Evolutionary conservation across 1,140 invertebrate genomes (phyloP), one percentile per base, ranked within the genome.

Genomic region (Pissodes strobi): DNA sequence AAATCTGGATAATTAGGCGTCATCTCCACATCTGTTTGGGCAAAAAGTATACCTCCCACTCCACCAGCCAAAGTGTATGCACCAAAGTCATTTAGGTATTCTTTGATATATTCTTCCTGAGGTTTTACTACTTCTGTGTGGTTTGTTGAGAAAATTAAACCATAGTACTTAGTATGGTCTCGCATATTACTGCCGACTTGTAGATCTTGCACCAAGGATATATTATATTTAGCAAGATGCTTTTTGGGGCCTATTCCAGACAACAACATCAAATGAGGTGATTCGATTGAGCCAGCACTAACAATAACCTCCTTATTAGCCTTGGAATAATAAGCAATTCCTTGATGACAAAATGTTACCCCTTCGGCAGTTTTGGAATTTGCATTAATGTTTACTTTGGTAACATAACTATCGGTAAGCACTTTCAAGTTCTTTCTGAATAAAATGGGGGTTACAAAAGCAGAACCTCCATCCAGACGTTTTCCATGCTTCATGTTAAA

Each of bases 231-330:
- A 17, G 76, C 71, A 9, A 93, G 78, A 74, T 92, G 88, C 13
- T 84, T 73, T 15, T 73, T 81, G 0, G 89, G 89, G 8, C 90
- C 90, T 10, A 92, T 82, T 2, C 90, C 90, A 1, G 88, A 90
- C 0, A 92, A 70, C 88, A 92, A 90, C 1, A 92, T 76, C 3
- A 93, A 64, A 63, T 90, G 87, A 0, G 89, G 86, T 0, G 85
- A 85, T 55, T 87, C 88, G 0, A 90, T 84, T 0, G 87, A 82
- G 1, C 89, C 89, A 1, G 85, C 87, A 15, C 85, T 86, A 2
- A 91, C n/a, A 6, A 91, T 88, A 0, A 91, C 84, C 80, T 91
- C 90, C 69, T 84, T 88, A 17, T 72, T 80, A 0, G 85, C 86
- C 55, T 73, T 75, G 4, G 84, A 78, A 27, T 72, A 74, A 48